Percentiles rank a stretch among this genome's conserved stretches.
Evolutionary conservation across 2,888 invertebrate genomes (phyloP).

Genomic region (Choristoneura rosaceana): DNA sequence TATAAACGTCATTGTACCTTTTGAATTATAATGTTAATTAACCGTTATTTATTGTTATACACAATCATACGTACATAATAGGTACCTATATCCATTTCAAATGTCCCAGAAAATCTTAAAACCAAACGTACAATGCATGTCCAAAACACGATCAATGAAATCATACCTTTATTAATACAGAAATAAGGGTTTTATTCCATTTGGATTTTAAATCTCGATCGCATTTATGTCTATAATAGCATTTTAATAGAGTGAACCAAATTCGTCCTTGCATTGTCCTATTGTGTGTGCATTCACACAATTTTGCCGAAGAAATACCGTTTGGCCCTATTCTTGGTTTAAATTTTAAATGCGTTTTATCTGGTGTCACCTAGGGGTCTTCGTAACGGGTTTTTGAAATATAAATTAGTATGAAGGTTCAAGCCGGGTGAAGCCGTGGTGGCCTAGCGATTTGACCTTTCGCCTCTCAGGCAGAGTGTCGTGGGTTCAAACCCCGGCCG

Average conservation of each 20-base stretch:
- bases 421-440: no score
- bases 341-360: constrained; percentile 24
- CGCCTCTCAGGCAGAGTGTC: no score
- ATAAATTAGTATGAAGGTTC: neutral
- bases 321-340: constrained; percentile 32
- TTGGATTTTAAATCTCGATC: constrained; percentile 31
- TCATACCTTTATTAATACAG: neutral
- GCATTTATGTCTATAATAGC: constrained; percentile 63
- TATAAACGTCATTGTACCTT: neutral
- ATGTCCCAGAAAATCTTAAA: constrained; percentile 21
- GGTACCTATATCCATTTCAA: constrained; percentile 29
- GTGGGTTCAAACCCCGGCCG: no score
- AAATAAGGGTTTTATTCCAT: constrained; percentile 14
- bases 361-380: constrained; percentile 32
- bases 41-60: constrained; percentile 28
- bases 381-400: constrained; percentile 1
- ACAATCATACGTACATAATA: constrained; percentile 5
- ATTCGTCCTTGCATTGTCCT: constrained; percentile 81
- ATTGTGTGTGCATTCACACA: constrained; percentile 58
- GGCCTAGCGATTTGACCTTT: no score
- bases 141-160: neutral
- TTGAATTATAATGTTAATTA: constrained; percentile 36
- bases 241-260: constrained; percentile 79
- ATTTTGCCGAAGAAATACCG: constrained; percentile 34
- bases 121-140: constrained; percentile 6